These are phyloP conservation scores for Centropyge bicolor DNA, from an alignment of 2,797 vertebrate species.

Conservation along the genomic window DNA sequence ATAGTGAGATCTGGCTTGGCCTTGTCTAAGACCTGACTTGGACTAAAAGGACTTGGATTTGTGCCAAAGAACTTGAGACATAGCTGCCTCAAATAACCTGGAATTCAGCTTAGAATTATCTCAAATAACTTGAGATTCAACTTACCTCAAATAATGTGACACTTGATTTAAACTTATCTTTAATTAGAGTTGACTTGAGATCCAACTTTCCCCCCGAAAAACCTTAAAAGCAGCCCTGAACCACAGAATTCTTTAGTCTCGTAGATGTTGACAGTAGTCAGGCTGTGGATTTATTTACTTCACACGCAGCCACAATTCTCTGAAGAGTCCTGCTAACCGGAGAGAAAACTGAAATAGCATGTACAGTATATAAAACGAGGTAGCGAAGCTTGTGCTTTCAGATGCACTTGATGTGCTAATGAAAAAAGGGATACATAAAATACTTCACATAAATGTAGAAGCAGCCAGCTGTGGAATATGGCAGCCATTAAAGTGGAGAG, in stretches of 20 bases:
- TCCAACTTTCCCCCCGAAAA: background rate
- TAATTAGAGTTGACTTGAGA: background rate
- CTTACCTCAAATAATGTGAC: background rate
- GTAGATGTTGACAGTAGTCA: background rate
- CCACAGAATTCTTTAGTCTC: background rate
- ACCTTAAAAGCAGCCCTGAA: background rate
- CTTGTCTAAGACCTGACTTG: no score
- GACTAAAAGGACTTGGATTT: background rate
- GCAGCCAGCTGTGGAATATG: slow-evolving; percentile 72
- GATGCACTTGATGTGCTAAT: slow-evolving; percentile 66
- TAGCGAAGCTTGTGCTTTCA: slow-evolving; percentile 35
- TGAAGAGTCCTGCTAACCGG: slow-evolving; percentile 21
- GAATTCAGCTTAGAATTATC: background rate
- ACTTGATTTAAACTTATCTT: background rate
- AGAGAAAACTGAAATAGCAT: slow-evolving; percentile 34
- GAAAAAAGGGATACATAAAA: slow-evolving; percentile 70
- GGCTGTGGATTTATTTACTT: slow-evolving; percentile 35
- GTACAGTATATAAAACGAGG: slow-evolving; percentile 36
- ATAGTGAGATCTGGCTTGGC: background rate
- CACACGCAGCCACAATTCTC: slow-evolving; percentile 5
- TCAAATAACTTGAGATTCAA: background rate
- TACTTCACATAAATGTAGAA: slow-evolving; percentile 64
- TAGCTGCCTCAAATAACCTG: background rate
- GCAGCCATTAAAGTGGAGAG: slow-evolving; percentile 61
- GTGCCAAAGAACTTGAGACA: background rate